Evolutionary conservation across 1,140 invertebrate species (phyloP).

Genomic region (Drosophila serrata): DNA sequence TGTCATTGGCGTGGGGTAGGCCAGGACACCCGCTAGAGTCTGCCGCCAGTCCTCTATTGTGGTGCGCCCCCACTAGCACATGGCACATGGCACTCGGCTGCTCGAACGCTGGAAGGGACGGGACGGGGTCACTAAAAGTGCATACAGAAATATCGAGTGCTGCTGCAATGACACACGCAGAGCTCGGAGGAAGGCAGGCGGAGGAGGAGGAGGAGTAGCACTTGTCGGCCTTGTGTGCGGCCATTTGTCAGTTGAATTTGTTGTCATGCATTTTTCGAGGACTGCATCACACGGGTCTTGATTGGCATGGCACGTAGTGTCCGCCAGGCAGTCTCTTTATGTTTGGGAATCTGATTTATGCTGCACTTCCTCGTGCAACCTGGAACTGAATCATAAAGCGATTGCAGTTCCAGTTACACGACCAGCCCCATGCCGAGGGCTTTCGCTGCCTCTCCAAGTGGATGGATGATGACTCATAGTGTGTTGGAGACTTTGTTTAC

Average conservation of each 20-base stretch:
- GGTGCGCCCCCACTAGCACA: constrained; percentile 22
- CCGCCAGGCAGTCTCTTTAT: constrained; percentile 13
- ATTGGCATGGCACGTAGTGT: constrained; percentile 51
- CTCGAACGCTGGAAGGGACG: too few species aligned
- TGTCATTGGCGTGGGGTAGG: constrained; percentile 52
- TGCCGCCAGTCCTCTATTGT: constrained; percentile 38
- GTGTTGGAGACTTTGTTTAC: constrained; percentile 61
- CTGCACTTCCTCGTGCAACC: constrained; percentile 49
- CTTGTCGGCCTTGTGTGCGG: constrained; percentile 61
- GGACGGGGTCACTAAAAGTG: not conserved
- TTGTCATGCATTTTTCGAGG: constrained; percentile 48
- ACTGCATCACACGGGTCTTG: constrained; percentile 53
- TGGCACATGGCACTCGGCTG: not conserved
- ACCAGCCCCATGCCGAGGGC: constrained; percentile 46
- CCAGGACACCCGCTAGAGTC: constrained; percentile 39
- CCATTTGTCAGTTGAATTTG: constrained; percentile 62
- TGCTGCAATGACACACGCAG: constrained; percentile 54
- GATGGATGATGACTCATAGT: constrained; percentile 39
- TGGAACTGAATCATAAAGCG: constrained; percentile 50
- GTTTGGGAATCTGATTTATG: constrained; percentile 32
- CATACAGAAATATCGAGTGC: constrained; percentile 42
- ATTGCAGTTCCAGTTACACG: constrained; percentile 20
- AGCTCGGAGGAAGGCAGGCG: not conserved
- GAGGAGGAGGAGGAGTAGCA: constrained; percentile 12
- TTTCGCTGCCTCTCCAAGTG: constrained; percentile 55